These are phyloP conservation scores for cattle (Bos taurus) DNA, from an alignment of 2,113 vertebrate species.

Conservation along the genomic window ARS-UCD2.0 NC_037329.1:113763001-113763500, in stretches of 20 bases:
- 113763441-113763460: too few relatives aligned
- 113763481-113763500: too few relatives aligned
- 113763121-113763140: background rate
- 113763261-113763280: background rate
- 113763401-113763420: too few relatives aligned
- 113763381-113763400: too few relatives aligned
- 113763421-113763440: too few relatives aligned
- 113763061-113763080: background rate
- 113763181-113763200: background rate
- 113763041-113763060: background rate
- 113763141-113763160: fast-evolving
- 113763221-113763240: background rate
- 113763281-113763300: background rate
- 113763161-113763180: background rate
- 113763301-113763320: background rate
- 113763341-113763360: too few relatives aligned
- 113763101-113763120: background rate
- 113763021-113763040: background rate
- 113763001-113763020: background rate
- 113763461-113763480: too few relatives aligned
- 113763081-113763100: background rate
- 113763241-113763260: background rate
- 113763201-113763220: background rate
- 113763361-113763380: too few relatives aligned
- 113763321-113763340: too few relatives aligned